phyloP scores from a whole-genome alignment of 2,797 vertebrate genomes.

The Acipenser ruthenus region DNA sequence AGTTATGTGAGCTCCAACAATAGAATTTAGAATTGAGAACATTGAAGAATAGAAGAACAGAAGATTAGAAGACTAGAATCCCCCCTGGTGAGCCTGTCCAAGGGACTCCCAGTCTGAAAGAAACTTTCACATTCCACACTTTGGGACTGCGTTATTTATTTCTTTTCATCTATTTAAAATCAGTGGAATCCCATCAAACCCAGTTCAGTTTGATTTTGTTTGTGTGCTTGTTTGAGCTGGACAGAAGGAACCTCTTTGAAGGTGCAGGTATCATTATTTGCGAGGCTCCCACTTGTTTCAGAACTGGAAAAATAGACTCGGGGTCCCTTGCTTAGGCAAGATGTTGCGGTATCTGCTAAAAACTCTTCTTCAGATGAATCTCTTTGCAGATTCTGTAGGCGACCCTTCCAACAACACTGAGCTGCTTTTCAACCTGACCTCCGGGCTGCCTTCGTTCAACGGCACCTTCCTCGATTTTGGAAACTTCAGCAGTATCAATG shows the following conservation, averaged over 20 bases:
- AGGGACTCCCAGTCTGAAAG: background rate
- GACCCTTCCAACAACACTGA: constrained; percentile 72
- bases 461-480: constrained; percentile 64
- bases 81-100: constrained; percentile 23
- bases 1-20: constrained; percentile 73
- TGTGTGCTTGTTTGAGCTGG: background rate
- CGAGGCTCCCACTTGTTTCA: background rate
- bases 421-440: constrained; percentile 63
- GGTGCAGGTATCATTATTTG: too few relatives aligned
- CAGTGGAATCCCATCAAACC: too few relatives aligned
- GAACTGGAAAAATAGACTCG: constrained; percentile 10
- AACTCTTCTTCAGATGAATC: constrained; percentile 93
- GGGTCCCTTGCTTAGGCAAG: constrained; percentile 31
- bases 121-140: too few relatives aligned
- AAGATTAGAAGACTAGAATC: constrained; percentile 28
- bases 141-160: too few relatives aligned
- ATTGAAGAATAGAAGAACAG: constrained; percentile 27
- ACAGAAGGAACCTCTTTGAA: background rate
- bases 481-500: background rate
- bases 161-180: too few relatives aligned
- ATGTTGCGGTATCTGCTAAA: constrained; percentile 96
- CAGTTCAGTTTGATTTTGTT: too few relatives aligned
- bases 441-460: constrained; percentile 57
- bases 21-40: constrained; percentile 45
- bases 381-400: constrained; percentile 80